Conservation (phyloP, 2,888 invertebrate genomes). For the Ectemnius continuus region DNA sequence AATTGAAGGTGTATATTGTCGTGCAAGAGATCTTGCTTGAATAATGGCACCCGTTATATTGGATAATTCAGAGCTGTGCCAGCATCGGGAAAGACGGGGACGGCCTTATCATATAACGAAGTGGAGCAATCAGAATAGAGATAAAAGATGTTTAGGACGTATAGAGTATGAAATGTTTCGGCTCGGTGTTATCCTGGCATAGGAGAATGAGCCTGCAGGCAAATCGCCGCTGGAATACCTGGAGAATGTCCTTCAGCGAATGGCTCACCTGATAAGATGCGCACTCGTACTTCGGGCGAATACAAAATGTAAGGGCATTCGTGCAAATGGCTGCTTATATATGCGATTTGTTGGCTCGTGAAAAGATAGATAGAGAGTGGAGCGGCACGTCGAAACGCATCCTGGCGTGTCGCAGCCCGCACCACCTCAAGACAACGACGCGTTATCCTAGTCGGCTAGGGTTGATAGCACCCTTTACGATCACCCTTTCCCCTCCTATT, state of each 20-base stretch:
- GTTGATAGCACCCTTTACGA: constrained; percentile 1
- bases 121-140: constrained; percentile 21
- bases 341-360: constrained; percentile 47
- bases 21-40: too few species aligned
- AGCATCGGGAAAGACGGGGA: too few species aligned
- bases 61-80: too few species aligned
- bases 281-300: constrained; percentile 22
- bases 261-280: constrained; percentile 54
- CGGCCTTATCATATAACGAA: constrained; percentile 5
- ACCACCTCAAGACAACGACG: constrained; percentile 33
- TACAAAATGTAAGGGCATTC: constrained; percentile 34
- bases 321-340: constrained; percentile 51
- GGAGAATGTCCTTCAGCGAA: constrained; percentile 45
- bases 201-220: constrained; percentile 4
- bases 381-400: too few species aligned
- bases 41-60: too few species aligned
- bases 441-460: not conserved
- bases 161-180: not conserved
- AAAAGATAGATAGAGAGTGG: constrained; percentile 44
- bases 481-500: not conserved
- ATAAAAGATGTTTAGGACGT: constrained; percentile 24
- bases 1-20: too few species aligned
- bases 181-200: constrained; percentile 7
- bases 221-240: constrained; percentile 44
- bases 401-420: not conserved